Evolutionary conservation across 2,113 vertebrate genomes (phyloP).

Genomic region (Suncus etruscus): DNA sequence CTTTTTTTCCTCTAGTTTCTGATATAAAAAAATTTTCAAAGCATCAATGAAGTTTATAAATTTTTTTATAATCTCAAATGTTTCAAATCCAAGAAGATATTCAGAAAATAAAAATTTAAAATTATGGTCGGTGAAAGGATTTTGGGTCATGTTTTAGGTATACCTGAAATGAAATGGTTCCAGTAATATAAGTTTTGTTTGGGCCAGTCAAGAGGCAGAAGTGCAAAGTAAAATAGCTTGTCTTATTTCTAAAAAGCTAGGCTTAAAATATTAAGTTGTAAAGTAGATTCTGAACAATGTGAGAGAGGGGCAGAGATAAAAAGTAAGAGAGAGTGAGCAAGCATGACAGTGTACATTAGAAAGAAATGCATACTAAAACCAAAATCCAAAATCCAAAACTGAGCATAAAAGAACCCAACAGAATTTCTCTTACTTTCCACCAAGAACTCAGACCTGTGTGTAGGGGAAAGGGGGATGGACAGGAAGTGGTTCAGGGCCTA

Average conservation of each 20-base stretch:
- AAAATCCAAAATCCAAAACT: not conserved
- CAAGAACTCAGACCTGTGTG: not conserved
- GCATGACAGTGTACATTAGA: too few species aligned
- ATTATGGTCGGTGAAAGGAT: constrained; percentile 9
- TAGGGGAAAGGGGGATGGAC: too few species aligned
- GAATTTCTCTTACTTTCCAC: not conserved
- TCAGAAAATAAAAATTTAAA: constrained; percentile 1
- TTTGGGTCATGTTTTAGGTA: not conserved
- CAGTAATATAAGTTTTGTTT: not conserved
- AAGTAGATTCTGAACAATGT: not conserved
- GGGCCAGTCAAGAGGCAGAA: not conserved
- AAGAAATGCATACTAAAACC: not conserved
- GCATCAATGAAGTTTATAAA: not conserved
- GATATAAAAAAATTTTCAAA: not conserved
- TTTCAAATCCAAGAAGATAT: not conserved
- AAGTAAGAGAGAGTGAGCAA: too few species aligned
- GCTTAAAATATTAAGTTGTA: constrained; percentile 18
- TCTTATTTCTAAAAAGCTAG: constrained; percentile 38
- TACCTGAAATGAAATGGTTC: not conserved
- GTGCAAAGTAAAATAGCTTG: not conserved
- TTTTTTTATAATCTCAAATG: not conserved
- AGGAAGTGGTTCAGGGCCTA: too few species aligned
- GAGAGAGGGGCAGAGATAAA: not conserved
- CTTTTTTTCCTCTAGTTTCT: not conserved
- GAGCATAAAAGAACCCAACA: not conserved